These are phyloP conservation scores for Yponomeuta plumbellus DNA, from an alignment of 2,888 invertebrate species.

Conservation along the genomic window DNA sequence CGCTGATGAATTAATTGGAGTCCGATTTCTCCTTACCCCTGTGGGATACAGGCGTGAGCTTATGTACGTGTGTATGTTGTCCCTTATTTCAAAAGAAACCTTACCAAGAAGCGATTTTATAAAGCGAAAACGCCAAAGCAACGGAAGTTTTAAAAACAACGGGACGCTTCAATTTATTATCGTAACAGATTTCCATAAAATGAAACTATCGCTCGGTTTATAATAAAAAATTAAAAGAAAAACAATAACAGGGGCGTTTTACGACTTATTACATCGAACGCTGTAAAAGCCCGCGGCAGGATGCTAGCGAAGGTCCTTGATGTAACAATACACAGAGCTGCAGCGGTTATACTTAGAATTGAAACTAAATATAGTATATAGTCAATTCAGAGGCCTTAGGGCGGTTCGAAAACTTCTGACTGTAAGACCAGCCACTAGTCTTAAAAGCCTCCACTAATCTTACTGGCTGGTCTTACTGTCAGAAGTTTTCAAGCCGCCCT, in stretches of 20 bases:
- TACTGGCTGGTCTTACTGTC: too few relatives aligned
- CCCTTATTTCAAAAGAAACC: background rate
- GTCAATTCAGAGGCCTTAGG: too few relatives aligned
- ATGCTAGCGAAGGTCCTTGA: background rate
- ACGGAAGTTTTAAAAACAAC: conserved; percentile 9
- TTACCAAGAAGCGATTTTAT: background rate
- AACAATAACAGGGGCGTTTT: background rate
- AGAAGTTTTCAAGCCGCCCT: too few relatives aligned
- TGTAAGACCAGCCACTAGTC: too few relatives aligned
- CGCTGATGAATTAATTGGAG: too few relatives aligned
- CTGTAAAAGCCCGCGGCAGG: background rate
- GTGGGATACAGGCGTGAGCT: too few relatives aligned
- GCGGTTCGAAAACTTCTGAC: too few relatives aligned
- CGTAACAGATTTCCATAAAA: conserved; percentile 13
- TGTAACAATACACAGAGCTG: background rate
- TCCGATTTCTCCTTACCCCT: too few relatives aligned
- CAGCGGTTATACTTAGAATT: background rate
- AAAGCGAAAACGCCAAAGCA: background rate
- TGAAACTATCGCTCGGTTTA: background rate
- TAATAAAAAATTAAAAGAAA: conserved; percentile 3
- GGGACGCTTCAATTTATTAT: conserved; percentile 3
- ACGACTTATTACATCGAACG: conserved; percentile 1
- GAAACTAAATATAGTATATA: background rate
- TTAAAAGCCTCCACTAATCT: too few relatives aligned
- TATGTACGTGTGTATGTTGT: too few relatives aligned